Evolutionary conservation across 2,113 vertebrate genomes (phyloP), one percentile per base, ranked within the genome.

Genomic region (Argyrosomus japonicus): DNA sequence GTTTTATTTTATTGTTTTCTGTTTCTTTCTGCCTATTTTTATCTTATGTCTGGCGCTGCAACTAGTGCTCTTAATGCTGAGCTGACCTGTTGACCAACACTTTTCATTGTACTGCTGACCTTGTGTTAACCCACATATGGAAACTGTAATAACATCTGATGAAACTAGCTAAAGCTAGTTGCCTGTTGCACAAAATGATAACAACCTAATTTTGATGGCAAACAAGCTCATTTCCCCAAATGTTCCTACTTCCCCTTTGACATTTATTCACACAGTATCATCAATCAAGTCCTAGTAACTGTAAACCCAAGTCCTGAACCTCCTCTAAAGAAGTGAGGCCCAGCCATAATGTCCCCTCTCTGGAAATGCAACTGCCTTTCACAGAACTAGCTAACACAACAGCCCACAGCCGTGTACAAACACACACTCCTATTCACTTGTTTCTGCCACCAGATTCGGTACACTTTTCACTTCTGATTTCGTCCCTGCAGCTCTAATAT

Each of bases 381-480:
- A 62, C 63, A 63, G 12, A 53, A 45, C 25, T 11, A 15, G 48
- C 53, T 60, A 57, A 77, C 36, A 80, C 19, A 75, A 45, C 50
- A 70, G 43, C 53, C 18, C 21, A 72, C 68, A 9, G 4, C 45
- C 70, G 47, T 21, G 0, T 7, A 4, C 67, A 79, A 23, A 70
- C 76, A 62, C 73, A 75, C 83, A 62, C 25, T 45, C 9, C 29
- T 12, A 19, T 61, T 51, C 75, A 47, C 27, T 43, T 43, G 36
- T 69, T 74, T 47, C 62, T 73, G 62, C 60, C 62, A 32, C 75
- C 57, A 68, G 10, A 53, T 85, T 71, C 40, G 51, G 23, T 47
- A 63, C 9, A 75, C 76, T 75, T 88, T 89, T 89, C 85, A 78
- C 84, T 75, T 72, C 0, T 82, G 64, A 82, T 92, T 89, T 65